phyloP scores from a whole-genome alignment of 2,888 invertebrate genomes.

The Eupithecia centaureata region DNA sequence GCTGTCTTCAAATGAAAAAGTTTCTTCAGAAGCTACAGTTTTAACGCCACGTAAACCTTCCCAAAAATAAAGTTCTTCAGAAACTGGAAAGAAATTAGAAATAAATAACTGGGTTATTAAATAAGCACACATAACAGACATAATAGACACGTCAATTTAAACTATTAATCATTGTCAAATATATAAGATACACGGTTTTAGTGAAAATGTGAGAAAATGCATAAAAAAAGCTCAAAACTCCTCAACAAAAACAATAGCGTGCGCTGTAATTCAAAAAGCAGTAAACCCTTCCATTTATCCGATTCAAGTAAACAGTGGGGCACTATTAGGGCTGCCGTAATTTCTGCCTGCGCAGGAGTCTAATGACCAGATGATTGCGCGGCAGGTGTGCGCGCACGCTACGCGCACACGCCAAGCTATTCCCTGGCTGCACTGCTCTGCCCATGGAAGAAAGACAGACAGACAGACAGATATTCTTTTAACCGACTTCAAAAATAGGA shows the following conservation, averaged over 20 bases:
- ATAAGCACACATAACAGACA: too few relatives aligned
- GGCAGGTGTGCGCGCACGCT: constrained; percentile 76
- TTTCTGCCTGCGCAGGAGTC: constrained; percentile 33
- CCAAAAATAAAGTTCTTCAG: too few relatives aligned
- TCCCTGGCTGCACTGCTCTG: constrained; percentile 13
- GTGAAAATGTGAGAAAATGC: too few relatives aligned
- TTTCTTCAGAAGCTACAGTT: not conserved
- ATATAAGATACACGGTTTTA: too few relatives aligned
- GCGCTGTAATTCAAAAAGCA: constrained; percentile 15
- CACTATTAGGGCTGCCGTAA: constrained; percentile 35
- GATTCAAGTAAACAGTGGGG: constrained; percentile 29
- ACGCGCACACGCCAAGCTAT: constrained; percentile 72
- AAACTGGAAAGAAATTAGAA: too few relatives aligned
- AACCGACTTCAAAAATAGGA: too few relatives aligned
- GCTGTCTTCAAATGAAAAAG: not conserved
- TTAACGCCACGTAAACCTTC: too few relatives aligned
- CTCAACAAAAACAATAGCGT: not conserved
- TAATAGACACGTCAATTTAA: too few relatives aligned
- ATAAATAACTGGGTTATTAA: too few relatives aligned
- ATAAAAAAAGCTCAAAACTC: not conserved
- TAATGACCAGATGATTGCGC: constrained; percentile 67
- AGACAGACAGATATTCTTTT: not conserved
- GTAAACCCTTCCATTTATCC: constrained; percentile 25
- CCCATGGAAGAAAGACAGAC: too few relatives aligned
- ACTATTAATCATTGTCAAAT: too few relatives aligned